phyloP scores from a whole-genome alignment of 2,113 vertebrate species.

The Passer montanus region DNA sequence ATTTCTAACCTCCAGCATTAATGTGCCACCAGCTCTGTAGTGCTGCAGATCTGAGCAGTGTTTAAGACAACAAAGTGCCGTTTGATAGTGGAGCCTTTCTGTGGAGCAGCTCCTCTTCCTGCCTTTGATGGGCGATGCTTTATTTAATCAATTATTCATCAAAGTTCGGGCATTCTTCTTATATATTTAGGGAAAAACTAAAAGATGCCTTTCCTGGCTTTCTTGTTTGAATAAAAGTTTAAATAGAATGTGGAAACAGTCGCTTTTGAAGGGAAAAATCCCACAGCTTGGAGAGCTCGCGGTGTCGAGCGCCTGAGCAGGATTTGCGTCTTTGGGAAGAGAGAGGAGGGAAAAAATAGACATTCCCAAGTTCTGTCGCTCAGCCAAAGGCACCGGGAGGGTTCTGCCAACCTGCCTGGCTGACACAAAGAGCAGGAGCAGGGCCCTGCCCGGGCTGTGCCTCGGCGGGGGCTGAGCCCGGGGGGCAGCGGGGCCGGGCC shows the following conservation, averaged over 20 bases:
- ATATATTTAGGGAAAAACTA: constrained; percentile 91
- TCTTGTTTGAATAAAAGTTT: constrained; percentile 82
- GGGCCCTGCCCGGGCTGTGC: constrained; percentile 38
- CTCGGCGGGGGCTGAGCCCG: constrained; percentile 42
- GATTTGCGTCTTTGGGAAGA: background rate
- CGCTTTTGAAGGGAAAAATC: constrained; percentile 43
- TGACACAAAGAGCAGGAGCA: constrained; percentile 2
- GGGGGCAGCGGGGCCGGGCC: background rate
- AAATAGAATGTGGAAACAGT: constrained; percentile 71
- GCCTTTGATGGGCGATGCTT: constrained; percentile 92
- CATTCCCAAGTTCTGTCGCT: background rate
- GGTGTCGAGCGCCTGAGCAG: background rate
- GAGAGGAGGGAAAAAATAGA: background rate
- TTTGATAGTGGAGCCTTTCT: constrained; percentile 92
- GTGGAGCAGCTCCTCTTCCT: constrained; percentile 89
- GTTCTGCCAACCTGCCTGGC: background rate
- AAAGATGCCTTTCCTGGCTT: constrained; percentile 84
- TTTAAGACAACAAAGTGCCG: constrained; percentile 97
- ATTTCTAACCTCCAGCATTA: constrained; percentile 72
- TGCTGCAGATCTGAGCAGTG: constrained; percentile 79
- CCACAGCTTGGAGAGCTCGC: constrained; percentile 34
- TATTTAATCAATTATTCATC: constrained; percentile 99
- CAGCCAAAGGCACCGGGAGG: background rate
- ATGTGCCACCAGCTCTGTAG: constrained; percentile 70
- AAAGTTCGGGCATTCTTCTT: constrained; percentile 90